Conservation (phyloP, 2,888 invertebrate genomes). For the Onthophagus sagittarius region DNA sequence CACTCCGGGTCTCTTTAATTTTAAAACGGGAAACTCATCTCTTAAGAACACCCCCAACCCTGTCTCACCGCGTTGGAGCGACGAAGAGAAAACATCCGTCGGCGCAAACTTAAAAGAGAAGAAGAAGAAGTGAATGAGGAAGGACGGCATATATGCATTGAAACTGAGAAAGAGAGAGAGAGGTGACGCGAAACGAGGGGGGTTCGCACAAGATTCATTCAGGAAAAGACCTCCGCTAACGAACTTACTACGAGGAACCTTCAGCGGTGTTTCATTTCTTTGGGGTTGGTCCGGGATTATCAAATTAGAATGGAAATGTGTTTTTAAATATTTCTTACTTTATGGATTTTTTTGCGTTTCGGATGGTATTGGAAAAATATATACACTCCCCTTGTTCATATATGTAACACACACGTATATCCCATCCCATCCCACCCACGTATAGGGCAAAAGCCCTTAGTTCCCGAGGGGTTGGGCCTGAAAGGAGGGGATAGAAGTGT, state of each 20-base stretch:
- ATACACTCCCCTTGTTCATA: background rate
- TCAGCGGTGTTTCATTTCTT: background rate
- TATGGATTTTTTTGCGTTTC: background rate
- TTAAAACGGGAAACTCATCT: constrained; percentile 48
- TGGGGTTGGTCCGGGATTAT: constrained; percentile 2
- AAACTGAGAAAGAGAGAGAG: background rate
- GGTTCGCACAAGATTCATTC: background rate
- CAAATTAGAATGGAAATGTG: background rate
- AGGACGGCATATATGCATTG: background rate
- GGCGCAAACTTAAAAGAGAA: constrained; percentile 17
- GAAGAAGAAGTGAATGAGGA: constrained; percentile 3
- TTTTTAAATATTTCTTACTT: background rate
- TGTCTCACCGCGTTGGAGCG: too few species aligned
- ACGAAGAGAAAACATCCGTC: constrained; percentile 35
- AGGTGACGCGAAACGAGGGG: background rate
- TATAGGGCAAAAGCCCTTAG: background rate
- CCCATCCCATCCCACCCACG: background rate
- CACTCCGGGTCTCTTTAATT: constrained; percentile 46
- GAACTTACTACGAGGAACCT: constrained; percentile 8
- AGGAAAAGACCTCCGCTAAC: constrained; percentile 4
- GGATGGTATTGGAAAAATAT: background rate
- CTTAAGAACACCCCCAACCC: constrained; percentile 39
- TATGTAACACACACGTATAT: background rate
- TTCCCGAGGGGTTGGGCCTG: constrained; percentile 33
- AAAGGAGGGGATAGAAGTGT: constrained; percentile 36